Evolutionary conservation across 1,140 invertebrate species (phyloP).

Genomic region (Pseudobourletiella spinata): DNA sequence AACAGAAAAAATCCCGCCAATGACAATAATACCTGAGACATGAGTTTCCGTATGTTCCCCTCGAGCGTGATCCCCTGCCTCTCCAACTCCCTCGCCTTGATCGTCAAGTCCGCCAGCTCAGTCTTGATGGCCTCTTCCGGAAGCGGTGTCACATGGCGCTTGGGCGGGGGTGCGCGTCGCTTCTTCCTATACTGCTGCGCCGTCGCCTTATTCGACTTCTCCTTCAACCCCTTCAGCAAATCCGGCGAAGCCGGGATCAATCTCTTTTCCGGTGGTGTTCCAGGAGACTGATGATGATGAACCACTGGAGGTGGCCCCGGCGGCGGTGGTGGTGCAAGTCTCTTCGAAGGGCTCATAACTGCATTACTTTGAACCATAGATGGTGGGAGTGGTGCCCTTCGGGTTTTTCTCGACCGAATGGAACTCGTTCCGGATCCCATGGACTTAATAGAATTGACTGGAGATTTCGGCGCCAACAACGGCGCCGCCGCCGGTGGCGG

Average conservation of each 20-base stretch:
- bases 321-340: slow-evolving; percentile 34
- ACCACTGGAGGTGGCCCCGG: background rate
- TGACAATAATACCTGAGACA: slow-evolving; percentile 25
- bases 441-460: background rate
- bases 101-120: slow-evolving; percentile 69
- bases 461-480: background rate
- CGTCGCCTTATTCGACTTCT: slow-evolving; percentile 2
- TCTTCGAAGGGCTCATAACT: slow-evolving; percentile 16
- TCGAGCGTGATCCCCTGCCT: slow-evolving; percentile 78
- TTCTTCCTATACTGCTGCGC: slow-evolving; percentile 28
- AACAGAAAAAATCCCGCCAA: too few relatives aligned
- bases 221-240: slow-evolving; percentile 20
- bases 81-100: slow-evolving; percentile 80
- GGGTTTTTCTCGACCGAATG: slow-evolving; percentile 42
- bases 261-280: slow-evolving; percentile 7
- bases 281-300: too few relatives aligned
- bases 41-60: slow-evolving; percentile 55
- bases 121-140: slow-evolving; percentile 60
- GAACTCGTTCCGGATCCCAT: background rate
- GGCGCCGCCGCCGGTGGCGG: slow-evolving; percentile 7
- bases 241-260: slow-evolving; percentile 23
- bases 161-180: slow-evolving; percentile 36
- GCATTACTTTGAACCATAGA: slow-evolving; percentile 31
- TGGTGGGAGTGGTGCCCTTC: slow-evolving; percentile 50
- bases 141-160: slow-evolving; percentile 41